Percentiles rank a stretch among this genome's conserved stretches.
These are phyloP conservation scores for Phrynocephalus vlangalii DNA, from an alignment of 2,797 vertebrate genomes.

Conservation along the genomic window DNA sequence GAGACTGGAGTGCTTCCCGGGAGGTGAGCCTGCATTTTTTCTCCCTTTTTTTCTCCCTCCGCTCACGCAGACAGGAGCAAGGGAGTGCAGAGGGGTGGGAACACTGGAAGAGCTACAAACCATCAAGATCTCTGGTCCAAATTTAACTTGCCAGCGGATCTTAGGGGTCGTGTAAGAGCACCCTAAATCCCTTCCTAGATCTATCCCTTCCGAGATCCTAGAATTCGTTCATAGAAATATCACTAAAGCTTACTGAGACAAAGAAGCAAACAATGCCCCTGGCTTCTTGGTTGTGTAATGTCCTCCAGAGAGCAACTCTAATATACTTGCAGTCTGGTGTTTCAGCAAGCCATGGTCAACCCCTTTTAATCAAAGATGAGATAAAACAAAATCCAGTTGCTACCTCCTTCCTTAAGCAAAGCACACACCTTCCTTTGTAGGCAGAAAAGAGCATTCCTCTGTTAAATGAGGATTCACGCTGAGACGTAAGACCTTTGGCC, in stretches of 20 bases:
- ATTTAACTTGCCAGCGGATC: too few relatives aligned
- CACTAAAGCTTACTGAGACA: neutral
- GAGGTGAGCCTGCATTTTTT: too few relatives aligned
- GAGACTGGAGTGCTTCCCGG: too few relatives aligned
- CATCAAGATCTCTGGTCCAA: too few relatives aligned
- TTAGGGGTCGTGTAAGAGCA: neutral
- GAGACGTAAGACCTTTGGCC: conserved; percentile 32
- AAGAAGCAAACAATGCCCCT: neutral
- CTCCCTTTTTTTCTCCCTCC: too few relatives aligned
- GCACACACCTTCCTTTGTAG: neutral
- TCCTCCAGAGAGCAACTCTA: too few relatives aligned
- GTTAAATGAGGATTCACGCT: conserved; percentile 39
- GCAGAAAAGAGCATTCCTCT: conserved; percentile 20
- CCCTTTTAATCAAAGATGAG: neutral
- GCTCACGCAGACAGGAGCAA: too few relatives aligned
- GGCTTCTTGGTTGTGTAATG: too few relatives aligned
- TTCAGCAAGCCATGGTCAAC: neutral
- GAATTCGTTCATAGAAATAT: neutral
- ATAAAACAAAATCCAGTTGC: neutral
- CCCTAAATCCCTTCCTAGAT: neutral
- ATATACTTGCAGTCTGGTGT: too few relatives aligned
- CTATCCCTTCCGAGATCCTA: neutral
- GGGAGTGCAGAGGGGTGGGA: too few relatives aligned
- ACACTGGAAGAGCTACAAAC: too few relatives aligned
- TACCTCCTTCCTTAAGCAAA: neutral